Evolutionary conservation across 2,888 invertebrate species (phyloP), one percentile per base, ranked within the genome.

Genomic region (Eurytoma adleriae): DNA sequence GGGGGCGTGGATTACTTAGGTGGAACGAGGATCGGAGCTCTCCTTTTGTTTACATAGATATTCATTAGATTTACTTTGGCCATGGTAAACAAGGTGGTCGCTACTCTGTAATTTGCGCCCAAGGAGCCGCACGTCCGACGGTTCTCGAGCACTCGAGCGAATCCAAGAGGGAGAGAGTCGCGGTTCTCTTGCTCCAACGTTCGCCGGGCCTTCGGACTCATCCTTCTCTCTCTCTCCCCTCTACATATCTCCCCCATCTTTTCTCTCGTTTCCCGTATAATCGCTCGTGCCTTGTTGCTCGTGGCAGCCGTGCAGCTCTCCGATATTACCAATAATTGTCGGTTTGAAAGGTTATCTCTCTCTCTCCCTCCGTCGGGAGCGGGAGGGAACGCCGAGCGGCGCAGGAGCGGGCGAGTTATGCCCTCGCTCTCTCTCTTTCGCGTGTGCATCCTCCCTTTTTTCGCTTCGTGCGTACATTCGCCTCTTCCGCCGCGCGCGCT

Each of bases 271-370:
- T 81, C 82, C 83, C 82, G 77, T 81, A 81, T 84, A 82, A 80
- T 81, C 82, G 80, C 52, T 74, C 81, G 64, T 71, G 73, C 54
- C 74, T 61, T 66, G 24, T 61, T 57, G 70, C 71, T 80, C 75
- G 67, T 77, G 74, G 76, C 80, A 73, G 72, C 71, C 77, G 67
- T 74, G 75, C 78, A 61, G 71, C 78, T 78, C 87, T 71, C 88
- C 89, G 88, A 89, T 89, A 88, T 89, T 89, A 88, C 89, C 88
- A 89, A 89, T 89, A 89, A 89, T 89, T 89, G 89, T 88, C 88
- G 88, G 89, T 87, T 89, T 84, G 86, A 88, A 87, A 89, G 89
- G 88, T 89, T 89, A 89, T 89, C 88, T 88, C 84, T 30, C 40
- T 40, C 40, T 40, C 40, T 40, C 40, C 40, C 40, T 40, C 40